Conservation (phyloP, 2,113 vertebrate genomes). For the Gopherus evgoodei region DNA sequence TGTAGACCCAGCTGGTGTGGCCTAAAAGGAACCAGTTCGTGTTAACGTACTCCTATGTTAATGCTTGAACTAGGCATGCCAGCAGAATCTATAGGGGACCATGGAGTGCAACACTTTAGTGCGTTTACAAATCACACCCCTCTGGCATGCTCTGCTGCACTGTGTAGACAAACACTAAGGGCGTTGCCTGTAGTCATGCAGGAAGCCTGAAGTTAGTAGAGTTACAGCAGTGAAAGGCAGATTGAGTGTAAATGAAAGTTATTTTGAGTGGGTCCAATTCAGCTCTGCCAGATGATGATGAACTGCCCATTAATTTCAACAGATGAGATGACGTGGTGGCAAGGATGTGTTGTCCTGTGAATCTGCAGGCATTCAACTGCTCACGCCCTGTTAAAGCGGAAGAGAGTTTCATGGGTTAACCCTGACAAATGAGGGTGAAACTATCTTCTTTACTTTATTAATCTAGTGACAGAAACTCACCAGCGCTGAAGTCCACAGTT, state of each 20-base stretch:
- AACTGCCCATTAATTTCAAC: not conserved
- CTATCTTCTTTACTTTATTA: not conserved
- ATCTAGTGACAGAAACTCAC: not conserved
- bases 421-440: not conserved
- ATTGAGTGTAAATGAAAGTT: not conserved
- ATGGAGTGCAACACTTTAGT: not conserved
- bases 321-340: not conserved
- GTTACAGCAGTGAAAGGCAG: not conserved
- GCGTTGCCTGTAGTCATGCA: not conserved
- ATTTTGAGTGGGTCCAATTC: not conserved
- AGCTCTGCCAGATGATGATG: not conserved
- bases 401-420: not conserved
- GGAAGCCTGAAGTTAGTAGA: not conserved
- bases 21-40: not conserved
- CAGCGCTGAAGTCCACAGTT: rapidly evolving
- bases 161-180: not conserved
- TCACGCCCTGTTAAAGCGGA: not conserved
- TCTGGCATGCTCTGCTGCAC: not conserved
- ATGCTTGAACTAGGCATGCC: not conserved
- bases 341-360: not conserved
- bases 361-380: not conserved
- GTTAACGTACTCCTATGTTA: not conserved
- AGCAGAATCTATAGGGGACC: not conserved
- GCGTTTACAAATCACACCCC: not conserved
- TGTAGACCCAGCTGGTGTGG: not conserved